Conservation (phyloP, 1,140 invertebrate species). For the Melanaphis sacchari region DNA sequence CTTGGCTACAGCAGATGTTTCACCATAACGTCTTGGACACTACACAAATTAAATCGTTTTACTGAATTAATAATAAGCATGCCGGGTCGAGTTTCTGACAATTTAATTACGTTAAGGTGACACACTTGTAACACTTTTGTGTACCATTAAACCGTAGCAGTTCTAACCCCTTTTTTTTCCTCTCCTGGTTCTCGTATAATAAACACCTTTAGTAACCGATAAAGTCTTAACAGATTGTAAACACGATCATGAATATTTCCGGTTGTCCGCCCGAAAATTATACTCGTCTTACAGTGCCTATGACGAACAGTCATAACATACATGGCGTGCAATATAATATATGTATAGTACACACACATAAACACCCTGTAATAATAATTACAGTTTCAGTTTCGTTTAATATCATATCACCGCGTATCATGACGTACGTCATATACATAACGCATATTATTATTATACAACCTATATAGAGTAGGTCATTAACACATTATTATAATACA, state of each 20-base stretch:
- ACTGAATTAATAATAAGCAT: not conserved
- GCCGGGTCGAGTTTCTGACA: not conserved
- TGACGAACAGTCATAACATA: not conserved
- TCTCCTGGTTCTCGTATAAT: not conserved
- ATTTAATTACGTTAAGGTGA: conserved; percentile 34
- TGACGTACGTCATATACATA: not conserved
- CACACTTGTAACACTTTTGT: not conserved
- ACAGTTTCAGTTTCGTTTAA: conserved; percentile 2
- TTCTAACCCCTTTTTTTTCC: not conserved
- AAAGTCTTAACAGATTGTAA: conserved; percentile 16
- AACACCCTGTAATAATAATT: not conserved
- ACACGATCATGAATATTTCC: conserved; percentile 27
- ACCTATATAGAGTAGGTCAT: not conserved
- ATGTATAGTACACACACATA: not conserved
- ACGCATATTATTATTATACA: not conserved
- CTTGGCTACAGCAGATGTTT: not conserved
- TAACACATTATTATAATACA: not conserved
- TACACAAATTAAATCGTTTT: conserved; percentile 1
- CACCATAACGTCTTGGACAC: not conserved
- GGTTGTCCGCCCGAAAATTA: conserved; percentile 3
- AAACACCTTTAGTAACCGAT: not conserved
- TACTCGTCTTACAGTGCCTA: not conserved
- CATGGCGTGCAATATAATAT: too few relatives aligned
- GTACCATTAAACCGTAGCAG: not conserved
- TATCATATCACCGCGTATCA: not conserved